Percentiles rank a stretch among this genome's conserved stretches.
Evolutionary conservation across 2,797 vertebrate species (phyloP).

Genomic region (Acanthis flammea): DNA sequence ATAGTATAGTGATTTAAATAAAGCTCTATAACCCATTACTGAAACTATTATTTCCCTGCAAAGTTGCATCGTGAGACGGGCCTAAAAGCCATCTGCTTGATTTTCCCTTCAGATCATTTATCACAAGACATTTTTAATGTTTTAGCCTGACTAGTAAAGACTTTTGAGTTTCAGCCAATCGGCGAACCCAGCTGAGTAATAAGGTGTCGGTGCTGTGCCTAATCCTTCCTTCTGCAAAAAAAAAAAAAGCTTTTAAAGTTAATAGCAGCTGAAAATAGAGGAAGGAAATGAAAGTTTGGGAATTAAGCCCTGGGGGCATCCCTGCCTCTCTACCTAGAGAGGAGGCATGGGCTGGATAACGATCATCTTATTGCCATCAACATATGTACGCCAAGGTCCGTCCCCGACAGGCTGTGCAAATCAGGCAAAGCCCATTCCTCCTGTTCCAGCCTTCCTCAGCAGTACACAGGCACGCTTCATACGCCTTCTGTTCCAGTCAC

Average conservation of each 20-base stretch:
- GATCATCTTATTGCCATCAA: slow-evolving; percentile 19
- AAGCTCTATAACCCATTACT: slow-evolving; percentile 23
- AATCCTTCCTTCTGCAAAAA: not conserved
- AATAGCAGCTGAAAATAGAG: slow-evolving; percentile 30
- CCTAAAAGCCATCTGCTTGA: slow-evolving; percentile 57
- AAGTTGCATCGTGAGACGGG: not conserved
- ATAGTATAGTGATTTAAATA: slow-evolving; percentile 16
- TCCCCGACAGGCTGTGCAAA: slow-evolving; percentile 16
- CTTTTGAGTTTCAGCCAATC: slow-evolving; percentile 41
- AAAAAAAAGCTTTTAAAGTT: slow-evolving; percentile 18
- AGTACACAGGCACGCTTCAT: not conserved
- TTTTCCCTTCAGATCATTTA: slow-evolving; percentile 59
- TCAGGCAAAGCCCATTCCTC: not conserved
- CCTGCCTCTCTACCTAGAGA: not conserved
- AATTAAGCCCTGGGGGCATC: slow-evolving; percentile 37
- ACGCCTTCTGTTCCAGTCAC: slow-evolving; percentile 5
- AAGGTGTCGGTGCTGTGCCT: slow-evolving; percentile 14
- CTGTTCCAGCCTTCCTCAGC: not conserved
- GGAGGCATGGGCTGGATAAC: slow-evolving; percentile 27
- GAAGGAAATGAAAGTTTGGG: slow-evolving; percentile 30
- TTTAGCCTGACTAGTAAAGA: slow-evolving; percentile 47
- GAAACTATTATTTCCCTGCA: slow-evolving; percentile 37
- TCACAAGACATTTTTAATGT: slow-evolving; percentile 57
- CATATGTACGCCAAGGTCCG: not conserved
- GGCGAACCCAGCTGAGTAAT: not conserved